phyloP scores from a whole-genome alignment of 2,113 vertebrate genomes.

The Amphiprion ocellaris region DNA sequence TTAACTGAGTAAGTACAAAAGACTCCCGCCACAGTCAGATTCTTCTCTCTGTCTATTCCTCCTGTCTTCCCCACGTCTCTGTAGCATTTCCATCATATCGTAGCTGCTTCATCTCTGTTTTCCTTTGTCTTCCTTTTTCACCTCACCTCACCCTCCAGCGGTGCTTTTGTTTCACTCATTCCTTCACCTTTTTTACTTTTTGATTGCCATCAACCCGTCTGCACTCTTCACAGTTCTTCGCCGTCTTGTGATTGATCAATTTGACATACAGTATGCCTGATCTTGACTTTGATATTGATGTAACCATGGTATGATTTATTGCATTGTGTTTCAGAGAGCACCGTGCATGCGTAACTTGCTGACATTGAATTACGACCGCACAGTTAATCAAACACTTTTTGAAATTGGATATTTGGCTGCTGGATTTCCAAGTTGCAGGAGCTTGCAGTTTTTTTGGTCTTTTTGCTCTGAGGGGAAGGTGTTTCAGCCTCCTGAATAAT shows the following conservation, averaged over 20 bases:
- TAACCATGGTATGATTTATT: constrained; percentile 59
- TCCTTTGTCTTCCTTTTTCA: constrained; percentile 42
- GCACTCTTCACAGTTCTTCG: constrained; percentile 6
- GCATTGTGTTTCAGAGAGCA: constrained; percentile 44
- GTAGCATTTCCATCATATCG: constrained; percentile 5
- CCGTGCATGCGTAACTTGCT: constrained; percentile 46
- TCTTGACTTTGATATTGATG: constrained; percentile 57
- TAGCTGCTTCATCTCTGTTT: constrained; percentile 21
- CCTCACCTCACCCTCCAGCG: constrained; percentile 7
- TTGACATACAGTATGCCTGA: constrained; percentile 40
- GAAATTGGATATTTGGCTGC: constrained; percentile 62
- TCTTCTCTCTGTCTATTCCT: constrained; percentile 1
- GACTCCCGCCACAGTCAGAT: constrained; percentile 29
- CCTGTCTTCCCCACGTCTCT: constrained; percentile 16
- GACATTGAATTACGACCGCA: constrained; percentile 58
- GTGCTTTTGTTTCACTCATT: constrained; percentile 8
- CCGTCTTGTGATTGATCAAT: constrained; percentile 47
- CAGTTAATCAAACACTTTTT: constrained; percentile 68
- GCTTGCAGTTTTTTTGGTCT: constrained; percentile 41
- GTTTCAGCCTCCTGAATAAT: constrained; percentile 61
- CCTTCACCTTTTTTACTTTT: constrained; percentile 40
- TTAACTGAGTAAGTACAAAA: constrained; percentile 72
- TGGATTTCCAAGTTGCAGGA: constrained; percentile 60
- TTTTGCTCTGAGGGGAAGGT: constrained; percentile 28
- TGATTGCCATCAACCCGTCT: neutral